phyloP scores from a whole-genome alignment of 2,113 vertebrate species.

The Notothenia rossii region DNA sequence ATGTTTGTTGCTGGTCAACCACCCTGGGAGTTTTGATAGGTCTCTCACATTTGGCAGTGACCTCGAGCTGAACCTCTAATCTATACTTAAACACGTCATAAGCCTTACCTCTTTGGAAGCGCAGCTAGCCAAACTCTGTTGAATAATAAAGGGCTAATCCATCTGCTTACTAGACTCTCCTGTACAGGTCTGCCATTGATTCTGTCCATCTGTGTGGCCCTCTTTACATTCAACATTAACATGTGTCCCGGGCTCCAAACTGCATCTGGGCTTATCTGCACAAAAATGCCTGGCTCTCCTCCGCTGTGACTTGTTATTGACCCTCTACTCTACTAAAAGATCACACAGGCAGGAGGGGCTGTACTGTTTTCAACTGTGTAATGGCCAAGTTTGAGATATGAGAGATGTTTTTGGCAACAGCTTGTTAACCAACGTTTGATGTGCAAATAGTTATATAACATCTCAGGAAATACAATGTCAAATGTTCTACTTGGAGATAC shows the following conservation, averaged over 20 bases:
- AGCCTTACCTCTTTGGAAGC: conserved; percentile 53
- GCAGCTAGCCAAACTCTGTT: conserved; percentile 54
- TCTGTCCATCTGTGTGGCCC: conserved; percentile 39
- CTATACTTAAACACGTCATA: conserved; percentile 56
- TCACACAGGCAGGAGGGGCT: not conserved
- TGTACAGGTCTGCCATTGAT: conserved; percentile 49
- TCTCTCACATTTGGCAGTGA: conserved; percentile 57
- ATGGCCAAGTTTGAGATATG: not conserved
- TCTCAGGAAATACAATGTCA: conserved; percentile 9
- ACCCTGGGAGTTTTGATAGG: conserved; percentile 30
- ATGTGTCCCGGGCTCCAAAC: conserved; percentile 30
- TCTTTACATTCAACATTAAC: conserved; percentile 24
- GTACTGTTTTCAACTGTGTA: not conserved
- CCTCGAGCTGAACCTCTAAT: conserved; percentile 62
- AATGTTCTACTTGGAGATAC: conserved; percentile 4
- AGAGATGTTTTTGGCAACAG: not conserved
- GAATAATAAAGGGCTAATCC: conserved; percentile 62
- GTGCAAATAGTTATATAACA: conserved; percentile 15
- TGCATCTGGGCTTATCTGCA: conserved; percentile 33
- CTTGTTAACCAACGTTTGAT: not conserved
- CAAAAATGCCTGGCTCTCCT: conserved; percentile 35
- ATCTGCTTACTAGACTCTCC: conserved; percentile 49
- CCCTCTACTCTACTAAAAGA: conserved; percentile 13
- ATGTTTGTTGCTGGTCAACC: not conserved
- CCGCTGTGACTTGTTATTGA: conserved; percentile 19